Evolutionary conservation across 2,113 vertebrate genomes (phyloP).

Genomic region (Rana temporaria): DNA sequence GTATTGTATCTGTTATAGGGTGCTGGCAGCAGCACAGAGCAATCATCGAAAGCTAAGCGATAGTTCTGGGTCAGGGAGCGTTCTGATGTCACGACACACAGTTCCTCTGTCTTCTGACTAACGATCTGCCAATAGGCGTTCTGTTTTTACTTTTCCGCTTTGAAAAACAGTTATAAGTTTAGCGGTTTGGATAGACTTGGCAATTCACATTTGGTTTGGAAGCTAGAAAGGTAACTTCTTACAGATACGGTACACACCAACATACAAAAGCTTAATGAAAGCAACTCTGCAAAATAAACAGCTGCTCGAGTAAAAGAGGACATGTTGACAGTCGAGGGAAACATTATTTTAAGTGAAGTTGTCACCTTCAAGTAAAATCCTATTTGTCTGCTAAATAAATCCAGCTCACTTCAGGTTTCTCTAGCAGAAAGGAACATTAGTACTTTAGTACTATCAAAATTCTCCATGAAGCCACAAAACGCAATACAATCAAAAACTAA

Average conservation of each 20-base stretch:
- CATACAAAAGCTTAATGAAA: slow-evolving; percentile 6
- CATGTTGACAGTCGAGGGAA: not conserved
- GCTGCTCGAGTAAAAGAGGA: not conserved
- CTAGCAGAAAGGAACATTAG: too few relatives aligned
- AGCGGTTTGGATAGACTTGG: slow-evolving; percentile 75
- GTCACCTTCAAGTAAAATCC: too few relatives aligned
- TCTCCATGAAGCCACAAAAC: too few relatives aligned
- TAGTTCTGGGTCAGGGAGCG: slow-evolving; percentile 71
- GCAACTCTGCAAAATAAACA: slow-evolving; percentile 4
- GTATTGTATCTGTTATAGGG: slow-evolving; percentile 49
- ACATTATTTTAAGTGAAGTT: not conserved
- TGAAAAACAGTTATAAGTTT: slow-evolving; percentile 70
- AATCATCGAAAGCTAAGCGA: slow-evolving; percentile 67
- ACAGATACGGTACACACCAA: slow-evolving; percentile 24
- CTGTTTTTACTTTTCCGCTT: slow-evolving; percentile 73
- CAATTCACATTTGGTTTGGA: slow-evolving; percentile 64
- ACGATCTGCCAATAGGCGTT: slow-evolving; percentile 76
- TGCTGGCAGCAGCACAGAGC: slow-evolving; percentile 61
- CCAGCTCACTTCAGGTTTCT: too few relatives aligned
- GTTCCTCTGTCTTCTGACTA: slow-evolving; percentile 69
- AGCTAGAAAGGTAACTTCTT: slow-evolving; percentile 3
- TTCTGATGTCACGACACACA: slow-evolving; percentile 73
- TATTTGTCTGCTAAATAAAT: too few relatives aligned
- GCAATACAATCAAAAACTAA: too few relatives aligned
- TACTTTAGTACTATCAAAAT: too few relatives aligned